A percentile compares a stretch with the other conserved stretches of the same genome.
phyloP scores from a whole-genome alignment of 64 coral and sea anemone genomes.

The Stichodactyla helianthus region DNA sequence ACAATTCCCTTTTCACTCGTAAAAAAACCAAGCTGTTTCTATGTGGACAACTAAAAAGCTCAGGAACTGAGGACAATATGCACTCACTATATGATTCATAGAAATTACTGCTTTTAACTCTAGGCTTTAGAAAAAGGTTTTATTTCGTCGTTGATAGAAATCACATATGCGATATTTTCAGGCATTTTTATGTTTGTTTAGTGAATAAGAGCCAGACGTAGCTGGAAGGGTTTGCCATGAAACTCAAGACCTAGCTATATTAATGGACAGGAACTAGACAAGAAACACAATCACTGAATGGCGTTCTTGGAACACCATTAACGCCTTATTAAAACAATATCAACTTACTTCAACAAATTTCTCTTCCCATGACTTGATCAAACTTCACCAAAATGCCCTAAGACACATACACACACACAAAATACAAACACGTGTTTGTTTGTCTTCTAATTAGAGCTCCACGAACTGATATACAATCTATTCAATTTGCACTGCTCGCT shows the following conservation, averaged over 20 bases:
- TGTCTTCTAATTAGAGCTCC: neutral
- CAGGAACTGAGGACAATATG: neutral
- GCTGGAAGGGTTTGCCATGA: conserved; percentile 1
- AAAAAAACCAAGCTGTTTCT: neutral
- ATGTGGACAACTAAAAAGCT: neutral
- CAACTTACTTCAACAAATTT: neutral
- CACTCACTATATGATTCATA: neutral
- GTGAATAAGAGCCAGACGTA: neutral
- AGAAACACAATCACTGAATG: conserved; percentile 10
- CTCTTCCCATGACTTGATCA: conserved; percentile 3
- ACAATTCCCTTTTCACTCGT: neutral
- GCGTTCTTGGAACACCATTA: conserved; percentile 4
- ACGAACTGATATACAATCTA: neutral
- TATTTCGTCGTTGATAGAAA: conserved; percentile 1
- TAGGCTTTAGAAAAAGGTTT: neutral
- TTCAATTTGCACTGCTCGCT: neutral
- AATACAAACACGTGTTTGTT: neutral
- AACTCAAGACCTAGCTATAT: neutral
- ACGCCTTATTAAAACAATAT: conserved; percentile 13
- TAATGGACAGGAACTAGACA: conserved; percentile 12
- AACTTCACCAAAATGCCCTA: conserved; percentile 9
- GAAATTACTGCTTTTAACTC: neutral
- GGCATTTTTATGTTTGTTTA: neutral
- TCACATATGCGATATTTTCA: conserved; percentile 4
- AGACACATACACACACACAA: neutral